A percentile compares a stretch with the other conserved stretches of the same genome.
Evolutionary conservation across 2,797 vertebrate genomes (phyloP).

Genomic region (Tadarida brasiliensis): DNA sequence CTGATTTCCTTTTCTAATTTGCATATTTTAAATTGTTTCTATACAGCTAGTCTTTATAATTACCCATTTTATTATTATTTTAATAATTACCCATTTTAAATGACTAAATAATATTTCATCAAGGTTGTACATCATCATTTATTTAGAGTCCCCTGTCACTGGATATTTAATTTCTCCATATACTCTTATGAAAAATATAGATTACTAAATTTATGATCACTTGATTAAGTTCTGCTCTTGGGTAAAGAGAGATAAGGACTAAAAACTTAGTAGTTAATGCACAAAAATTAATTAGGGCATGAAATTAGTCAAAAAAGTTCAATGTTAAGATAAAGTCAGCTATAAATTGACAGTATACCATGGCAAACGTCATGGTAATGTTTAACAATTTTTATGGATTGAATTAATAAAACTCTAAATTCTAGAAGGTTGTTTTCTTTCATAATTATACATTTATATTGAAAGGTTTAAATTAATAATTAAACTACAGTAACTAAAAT

Average conservation of each 20-base stretch:
- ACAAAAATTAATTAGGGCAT: conserved; percentile 52
- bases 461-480: conserved; percentile 51
- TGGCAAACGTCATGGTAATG: conserved; percentile 19
- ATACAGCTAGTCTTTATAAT: neutral
- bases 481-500: neutral
- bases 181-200: neutral
- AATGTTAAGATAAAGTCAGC: conserved; percentile 59
- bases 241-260: conserved; percentile 45
- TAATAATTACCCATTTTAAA: conserved; percentile 22
- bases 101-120: conserved; percentile 43
- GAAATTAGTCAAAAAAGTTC: conserved; percentile 67
- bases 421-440: conserved; percentile 27
- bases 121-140: neutral
- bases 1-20: neutral
- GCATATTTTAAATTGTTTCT: conserved; percentile 14
- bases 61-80: neutral
- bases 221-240: conserved; percentile 51
- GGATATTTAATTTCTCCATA: conserved; percentile 39
- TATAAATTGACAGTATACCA: neutral
- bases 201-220: conserved; percentile 36
- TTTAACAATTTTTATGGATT: conserved; percentile 31
- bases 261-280: conserved; percentile 41
- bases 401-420: conserved; percentile 42
- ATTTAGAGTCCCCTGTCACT: conserved; percentile 6
- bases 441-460: neutral